Evolutionary conservation across 2,113 vertebrate species (phyloP), one percentile per base, ranked within the genome.

Genomic region (Brachirus orientalis): DNA sequence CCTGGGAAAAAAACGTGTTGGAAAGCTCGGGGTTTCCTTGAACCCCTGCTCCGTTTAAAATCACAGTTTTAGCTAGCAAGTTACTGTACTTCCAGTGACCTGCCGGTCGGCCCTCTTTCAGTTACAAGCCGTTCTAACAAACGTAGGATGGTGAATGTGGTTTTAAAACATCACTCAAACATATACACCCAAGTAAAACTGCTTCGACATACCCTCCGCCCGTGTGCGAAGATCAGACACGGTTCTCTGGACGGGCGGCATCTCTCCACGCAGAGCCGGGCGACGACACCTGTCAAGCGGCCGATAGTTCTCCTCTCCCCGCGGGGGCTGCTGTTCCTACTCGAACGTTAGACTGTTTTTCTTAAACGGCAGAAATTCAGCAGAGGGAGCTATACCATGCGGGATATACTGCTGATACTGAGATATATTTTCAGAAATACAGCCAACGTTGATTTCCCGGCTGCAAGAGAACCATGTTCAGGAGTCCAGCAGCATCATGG

Each of bases 181-280:
- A 66, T 22, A 54, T 7, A 8, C 1, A 35, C 7, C 0, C 0
- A 47, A 48, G 61, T 12, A 19, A 13, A 63, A 65, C 4, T 33
- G 33, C 44, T 14, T 61, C 6, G 58, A 91, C 94, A 92, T 87
- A 98, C 97, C 97, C 78, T 97, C 97, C 0, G 92, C 92, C 0
- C 97, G 92, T 20, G 92, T 93, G 55, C 97, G 96, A 71, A 97
- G 93, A 86, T 97, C 96, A 3, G 96, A 95, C 91, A 98, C 93
- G 0, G 95, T 96, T 77, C 94, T 96, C 89, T 94, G 94, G 72
- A 97, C 95, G 43, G 95, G 93, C 57, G 95, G 93, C 96, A 97
- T 95, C 90, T 80, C 88, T 47, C 53, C 72, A 16, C 74, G 35
- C 84, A 40, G 53, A 79, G 82, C 81, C 86, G 77, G 65, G 77